Percentiles rank a stretch among this genome's conserved stretches.
Conservation (phyloP, 2,888 invertebrate species). For the Tetragonisca angustula region DNA sequence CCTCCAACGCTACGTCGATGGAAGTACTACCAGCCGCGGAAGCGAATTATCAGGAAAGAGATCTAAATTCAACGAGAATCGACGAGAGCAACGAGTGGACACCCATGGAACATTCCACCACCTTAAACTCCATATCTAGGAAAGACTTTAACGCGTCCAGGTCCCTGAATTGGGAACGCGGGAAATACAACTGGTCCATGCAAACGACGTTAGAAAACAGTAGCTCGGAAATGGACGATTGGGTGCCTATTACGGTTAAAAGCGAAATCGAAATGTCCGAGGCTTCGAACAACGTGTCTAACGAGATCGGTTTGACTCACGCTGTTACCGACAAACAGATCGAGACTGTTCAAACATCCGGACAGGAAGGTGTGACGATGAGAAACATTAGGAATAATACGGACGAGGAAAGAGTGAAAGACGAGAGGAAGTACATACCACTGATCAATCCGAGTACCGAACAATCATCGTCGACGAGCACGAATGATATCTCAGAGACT, state of each 20-base stretch:
- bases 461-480: slow-evolving; percentile 40
- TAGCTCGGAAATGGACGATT: slow-evolving; percentile 74
- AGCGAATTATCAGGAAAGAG: slow-evolving; percentile 35
- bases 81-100: slow-evolving; percentile 67
- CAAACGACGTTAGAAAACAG: slow-evolving; percentile 39
- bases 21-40: slow-evolving; percentile 41
- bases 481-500: slow-evolving; percentile 49
- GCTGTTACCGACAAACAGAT: not conserved
- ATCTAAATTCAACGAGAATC: not conserved
- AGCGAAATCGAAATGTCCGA: not conserved
- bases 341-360: not conserved
- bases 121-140: not conserved
- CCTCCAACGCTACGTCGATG: not conserved
- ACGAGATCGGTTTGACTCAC: not conserved
- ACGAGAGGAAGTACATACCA: slow-evolving; percentile 79
- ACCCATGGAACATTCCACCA: slow-evolving; percentile 57
- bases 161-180: slow-evolving; percentile 71
- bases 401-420: not conserved
- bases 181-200: slow-evolving; percentile 68
- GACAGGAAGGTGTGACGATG: not conserved
- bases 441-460: slow-evolving; percentile 68
- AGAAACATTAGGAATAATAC: not conserved
- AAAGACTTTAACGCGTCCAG: slow-evolving; percentile 54
- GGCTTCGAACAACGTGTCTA: not conserved
- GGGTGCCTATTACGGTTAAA: slow-evolving; percentile 73